Base-by-base conservation (phyloP, 2,113 vertebrate species). In the Eidolon helvum region DNA sequence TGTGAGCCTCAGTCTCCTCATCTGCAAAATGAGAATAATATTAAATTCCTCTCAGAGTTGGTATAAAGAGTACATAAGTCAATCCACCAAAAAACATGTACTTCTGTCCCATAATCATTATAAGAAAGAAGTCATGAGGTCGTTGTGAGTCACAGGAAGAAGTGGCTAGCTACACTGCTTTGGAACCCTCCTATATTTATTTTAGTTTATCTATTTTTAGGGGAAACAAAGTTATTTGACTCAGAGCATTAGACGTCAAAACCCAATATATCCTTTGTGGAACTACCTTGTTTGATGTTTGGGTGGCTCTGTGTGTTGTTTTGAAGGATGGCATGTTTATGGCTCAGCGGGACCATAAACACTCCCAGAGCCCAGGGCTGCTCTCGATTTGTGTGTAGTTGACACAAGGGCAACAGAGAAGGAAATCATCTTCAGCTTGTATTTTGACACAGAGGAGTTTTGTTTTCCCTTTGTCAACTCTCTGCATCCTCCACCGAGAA, bases 151-250 rank as follows among this genome's bases (percentile, higher is more conserved):
- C 75, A 90, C 45, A 91, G 97, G 93, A 96, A 91, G 91, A 96
- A 91, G 80, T 50, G 77, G n/a, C 86, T 57, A 40, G 55, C 53
- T 40, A 16, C 93, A 10, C 10, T 75, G 72, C 88, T 94, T 55
- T 95, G 91, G 74, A 78, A 91, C 43, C 53, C 77, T 53, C 66
- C 28, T 68, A 2, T 89, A 45, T 96, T 96, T 98, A 90, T 97
- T 96, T 97, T 87, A 30, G 30, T 96, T 96, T 87, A 57, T 90
- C 83, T 95, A 53, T 97, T 97, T 97, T 96, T 90, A 82, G 86
- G 61, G 74, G 55, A 93, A 86, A 87, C 80, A 89, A 75, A 71
- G 63, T 78, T 87, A 88, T 93, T 97, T 95, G 21, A 45, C 57
- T 19, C 33, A 68, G 84, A 22, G 26, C 33, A 9, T 75, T 48